phyloP scores from a whole-genome alignment of 2,113 vertebrate species.

The Psammodynastes pulverulentus region DNA sequence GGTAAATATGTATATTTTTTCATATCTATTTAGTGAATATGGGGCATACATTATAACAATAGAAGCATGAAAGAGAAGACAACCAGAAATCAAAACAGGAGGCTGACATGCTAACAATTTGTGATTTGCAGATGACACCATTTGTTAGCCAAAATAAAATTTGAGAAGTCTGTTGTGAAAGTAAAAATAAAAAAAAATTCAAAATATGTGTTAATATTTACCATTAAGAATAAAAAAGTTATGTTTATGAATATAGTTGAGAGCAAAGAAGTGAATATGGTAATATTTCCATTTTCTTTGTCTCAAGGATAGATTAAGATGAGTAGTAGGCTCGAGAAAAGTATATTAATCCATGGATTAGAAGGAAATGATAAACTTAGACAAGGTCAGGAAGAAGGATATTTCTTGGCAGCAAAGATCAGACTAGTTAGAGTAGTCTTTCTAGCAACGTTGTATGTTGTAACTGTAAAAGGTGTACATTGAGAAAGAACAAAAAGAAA shows the following conservation, averaged over 20 bases:
- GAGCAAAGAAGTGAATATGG: neutral
- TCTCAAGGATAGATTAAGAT: neutral
- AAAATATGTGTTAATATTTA: neutral
- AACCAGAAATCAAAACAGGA: neutral
- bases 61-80: neutral
- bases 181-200: neutral
- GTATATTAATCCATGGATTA: neutral
- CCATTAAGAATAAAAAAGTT: neutral
- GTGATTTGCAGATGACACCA: neutral
- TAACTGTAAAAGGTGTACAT: neutral
- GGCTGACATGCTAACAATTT: neutral
- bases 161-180: neutral
- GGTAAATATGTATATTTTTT: neutral
- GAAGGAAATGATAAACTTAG: neutral
- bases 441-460: neutral
- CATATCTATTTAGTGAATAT: neutral
- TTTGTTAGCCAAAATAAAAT: neutral
- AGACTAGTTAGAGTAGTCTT: neutral
- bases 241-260: neutral
- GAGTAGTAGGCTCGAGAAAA: neutral
- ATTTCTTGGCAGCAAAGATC: neutral
- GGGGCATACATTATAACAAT: neutral
- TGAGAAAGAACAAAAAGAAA: neutral
- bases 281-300: neutral
- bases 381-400: neutral